phyloP scores from a whole-genome alignment of 2,888 invertebrate genomes.

The Sthenelais limicola region DNA sequence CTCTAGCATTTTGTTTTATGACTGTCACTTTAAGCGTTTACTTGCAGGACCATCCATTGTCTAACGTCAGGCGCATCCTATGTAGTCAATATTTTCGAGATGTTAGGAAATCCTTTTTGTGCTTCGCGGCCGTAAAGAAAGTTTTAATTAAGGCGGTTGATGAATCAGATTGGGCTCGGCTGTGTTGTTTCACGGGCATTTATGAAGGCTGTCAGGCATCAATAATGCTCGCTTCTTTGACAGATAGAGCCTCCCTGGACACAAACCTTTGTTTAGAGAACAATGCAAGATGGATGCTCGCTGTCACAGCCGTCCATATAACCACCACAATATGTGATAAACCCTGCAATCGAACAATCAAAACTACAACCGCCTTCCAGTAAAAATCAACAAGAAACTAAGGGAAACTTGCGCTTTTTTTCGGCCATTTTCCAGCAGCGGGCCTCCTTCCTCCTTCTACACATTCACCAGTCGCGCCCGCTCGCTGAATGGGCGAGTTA shows the following conservation, averaged over 20 bases:
- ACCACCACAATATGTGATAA: background rate
- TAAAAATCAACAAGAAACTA: slow-evolving; percentile 17
- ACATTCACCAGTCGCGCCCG: background rate
- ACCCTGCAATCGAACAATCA: background rate
- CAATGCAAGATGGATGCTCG: slow-evolving; percentile 31
- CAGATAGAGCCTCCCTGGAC: too few relatives aligned
- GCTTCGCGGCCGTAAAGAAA: slow-evolving; percentile 21
- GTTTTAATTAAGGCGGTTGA: slow-evolving; percentile 35
- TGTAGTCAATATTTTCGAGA: slow-evolving; percentile 36
- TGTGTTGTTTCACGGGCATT: slow-evolving; percentile 20
- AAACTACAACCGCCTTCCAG: background rate
- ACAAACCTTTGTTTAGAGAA: slow-evolving; percentile 21
- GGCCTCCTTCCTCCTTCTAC: too few relatives aligned
- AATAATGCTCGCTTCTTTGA: too few relatives aligned
- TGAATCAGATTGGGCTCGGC: slow-evolving; percentile 13
- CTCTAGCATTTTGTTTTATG: too few relatives aligned
- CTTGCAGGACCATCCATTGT: slow-evolving; percentile 25
- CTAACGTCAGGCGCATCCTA: slow-evolving; percentile 26
- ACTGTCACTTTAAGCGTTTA: too few relatives aligned
- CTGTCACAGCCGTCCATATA: too few relatives aligned
- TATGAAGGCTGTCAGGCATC: slow-evolving; percentile 1
- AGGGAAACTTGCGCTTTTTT: background rate
- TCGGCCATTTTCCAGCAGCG: background rate
- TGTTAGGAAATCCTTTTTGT: slow-evolving; percentile 32
- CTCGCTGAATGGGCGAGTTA: slow-evolving; percentile 30